phyloP scores from a whole-genome alignment of 2,888 invertebrate genomes.

The Tenthredo amoena region DNA sequence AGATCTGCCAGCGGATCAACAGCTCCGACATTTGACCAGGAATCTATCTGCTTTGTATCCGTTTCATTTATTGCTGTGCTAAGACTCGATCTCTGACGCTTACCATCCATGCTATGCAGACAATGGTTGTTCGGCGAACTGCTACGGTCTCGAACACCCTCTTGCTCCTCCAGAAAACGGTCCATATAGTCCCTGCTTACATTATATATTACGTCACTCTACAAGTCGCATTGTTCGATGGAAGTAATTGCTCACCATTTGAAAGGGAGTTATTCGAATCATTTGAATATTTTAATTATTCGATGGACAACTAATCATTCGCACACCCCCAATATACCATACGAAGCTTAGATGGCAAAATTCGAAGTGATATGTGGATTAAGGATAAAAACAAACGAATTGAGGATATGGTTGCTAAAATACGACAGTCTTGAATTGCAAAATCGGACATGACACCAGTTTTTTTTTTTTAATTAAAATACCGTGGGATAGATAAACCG shows the following conservation, averaged over 20 bases:
- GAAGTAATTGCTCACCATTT: background rate
- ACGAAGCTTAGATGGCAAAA: no score
- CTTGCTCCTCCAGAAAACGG: conserved; percentile 93
- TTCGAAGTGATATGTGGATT: background rate
- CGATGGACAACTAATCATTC: no score
- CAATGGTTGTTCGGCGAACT: conserved; percentile 86
- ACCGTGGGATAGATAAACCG: no score
- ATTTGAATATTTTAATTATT: no score
- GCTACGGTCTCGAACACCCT: conserved; percentile 83
- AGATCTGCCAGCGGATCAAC: conserved; percentile 62
- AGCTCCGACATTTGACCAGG: conserved; percentile 68
- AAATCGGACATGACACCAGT: no score
- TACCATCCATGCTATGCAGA: conserved; percentile 72
- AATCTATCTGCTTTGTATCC: conserved; percentile 69
- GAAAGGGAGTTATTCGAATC: background rate
- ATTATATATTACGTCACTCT: conserved; percentile 53
- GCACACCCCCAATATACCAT: background rate
- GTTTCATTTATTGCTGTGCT: conserved; percentile 66
- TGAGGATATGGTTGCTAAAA: background rate
- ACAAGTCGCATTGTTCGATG: conserved; percentile 15
- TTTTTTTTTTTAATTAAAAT: no score
- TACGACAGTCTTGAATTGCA: background rate
- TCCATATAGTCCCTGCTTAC: conserved; percentile 91
- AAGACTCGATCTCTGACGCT: conserved; percentile 70
- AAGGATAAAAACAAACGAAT: background rate